Base-by-base conservation (phyloP, 1,140 invertebrate species). In the Papilio polytes region DNA sequence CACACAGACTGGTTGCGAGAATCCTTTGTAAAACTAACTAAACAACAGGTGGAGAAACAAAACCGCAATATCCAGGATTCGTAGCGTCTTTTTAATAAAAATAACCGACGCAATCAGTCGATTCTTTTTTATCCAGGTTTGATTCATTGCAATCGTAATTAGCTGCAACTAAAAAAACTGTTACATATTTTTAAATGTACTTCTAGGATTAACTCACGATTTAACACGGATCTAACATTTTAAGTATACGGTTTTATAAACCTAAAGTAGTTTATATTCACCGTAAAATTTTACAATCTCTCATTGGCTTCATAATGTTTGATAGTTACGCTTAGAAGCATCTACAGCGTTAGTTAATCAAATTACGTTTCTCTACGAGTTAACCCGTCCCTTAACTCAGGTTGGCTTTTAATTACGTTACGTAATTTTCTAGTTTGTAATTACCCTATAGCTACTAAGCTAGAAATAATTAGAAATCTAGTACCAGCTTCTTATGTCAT, bases 21-120 rank as follows among this genome's bases (percentile, higher is more conserved):
- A 70, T 70, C 63, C 26, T 70, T 70, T 70, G 63, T 70, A 70
- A 70, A 70, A 70, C 13, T 70, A 31, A 70, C 63, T 63, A 63
- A 26, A 70, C 63, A 70, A 70, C 63, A 70, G 63, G 63, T 66
- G 10, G 63, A 31, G 22, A 66, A 66, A 66, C 63, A 31, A 70
- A 70, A 31, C 53, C 53, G 36, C 36, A 56, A 56, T 56, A 70
- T 9, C 59, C 63, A 31, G 13, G 13, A 41, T 41, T 41, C 36
- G 36, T 41, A 41, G 36, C 36, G 6, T 41, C 36, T 41, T 41
- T 41, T 41, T 41, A 8, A 36, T 41, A 41, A 41, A 41, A 41
- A 41, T 41, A 41, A 41, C 36, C 6, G 4, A 41, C 36, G 4
- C 36, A 41, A 41, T 41, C 36, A 41, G 36, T 8, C 36, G 36